Base-by-base conservation (phyloP, 2,113 vertebrate species). In the Mesembrinibis cayennensis region DNA sequence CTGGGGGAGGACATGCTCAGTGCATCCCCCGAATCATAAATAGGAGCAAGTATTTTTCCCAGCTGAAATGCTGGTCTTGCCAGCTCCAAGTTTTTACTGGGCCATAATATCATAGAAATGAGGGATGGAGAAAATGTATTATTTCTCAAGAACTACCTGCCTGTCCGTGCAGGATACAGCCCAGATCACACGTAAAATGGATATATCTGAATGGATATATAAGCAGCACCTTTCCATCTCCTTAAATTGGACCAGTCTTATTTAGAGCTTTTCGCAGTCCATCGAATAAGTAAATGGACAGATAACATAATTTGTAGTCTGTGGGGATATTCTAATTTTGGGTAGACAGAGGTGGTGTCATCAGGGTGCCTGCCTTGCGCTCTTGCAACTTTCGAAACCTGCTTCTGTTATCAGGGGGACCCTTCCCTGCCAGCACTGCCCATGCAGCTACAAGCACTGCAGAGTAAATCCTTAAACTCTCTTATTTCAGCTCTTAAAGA, bases 151-250 rank as follows among this genome's bases (percentile, higher is more conserved):
- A 74, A 61, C 65, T 20, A 4, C 79, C 40, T 70, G 74, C 42
- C 42, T 36, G 30, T 19, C n/a, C 0, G 0, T 78, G 95, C 16
- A 5, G 65, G 27, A 4, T 20, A 11, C 42, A 52, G 76, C 74
- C 65, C 13, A 12, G 81, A n/a, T 59, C 19, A 8, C 1, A 0
- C 1, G 0, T 79, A 8, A 29, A 38, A 17, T 2, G 1, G 38
- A 13, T 25, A 5, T 5, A 18, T 40, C 63, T 70, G 61, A 89
- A 10, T 2, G 23, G 34, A 20, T 30, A 20, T 30, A 38, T 49
- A 25, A 73, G 65, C 69, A 80, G 62, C 21, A n/a, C 40, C 69
- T 84, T 30, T 11, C 49, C 22, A 7, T 19, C 58, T 70, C 45
- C 72, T 53, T 20, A 40, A 67, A 47, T 21, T 3, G 47, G 32